A percentile compares a stretch with the other conserved stretches of the same genome.
Evolutionary conservation across 2,113 vertebrate genomes (phyloP).

Genomic region (Lagopus leucura): DNA sequence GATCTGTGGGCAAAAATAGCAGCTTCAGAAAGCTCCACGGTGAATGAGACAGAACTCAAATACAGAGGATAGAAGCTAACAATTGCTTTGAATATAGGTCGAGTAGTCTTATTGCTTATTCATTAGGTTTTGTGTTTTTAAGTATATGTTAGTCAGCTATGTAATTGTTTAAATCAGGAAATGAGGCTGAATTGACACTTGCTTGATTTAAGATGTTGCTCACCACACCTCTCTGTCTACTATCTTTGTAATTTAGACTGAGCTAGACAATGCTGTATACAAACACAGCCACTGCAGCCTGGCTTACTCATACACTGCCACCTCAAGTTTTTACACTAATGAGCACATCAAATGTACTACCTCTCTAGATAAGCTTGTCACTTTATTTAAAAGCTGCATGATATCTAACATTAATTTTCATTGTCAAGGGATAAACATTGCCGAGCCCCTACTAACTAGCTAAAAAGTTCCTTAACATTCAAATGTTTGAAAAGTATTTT

Average conservation of each 20-base stretch:
- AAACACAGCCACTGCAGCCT: not conserved
- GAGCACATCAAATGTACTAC: not conserved
- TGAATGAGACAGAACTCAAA: slow-evolving; percentile 23
- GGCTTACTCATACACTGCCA: not conserved
- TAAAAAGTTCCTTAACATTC: not conserved
- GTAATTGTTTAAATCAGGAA: slow-evolving; percentile 39
- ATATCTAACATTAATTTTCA: not conserved
- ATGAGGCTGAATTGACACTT: not conserved
- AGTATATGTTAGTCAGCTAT: slow-evolving; percentile 18
- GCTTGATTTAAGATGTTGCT: slow-evolving; percentile 2
- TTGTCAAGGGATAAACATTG: not conserved
- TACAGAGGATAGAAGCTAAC: not conserved
- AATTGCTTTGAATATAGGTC: slow-evolving; percentile 38
- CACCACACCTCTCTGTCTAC: not conserved
- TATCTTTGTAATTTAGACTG: not conserved
- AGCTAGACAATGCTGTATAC: not conserved
- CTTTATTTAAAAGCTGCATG: not conserved
- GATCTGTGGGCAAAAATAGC: not conserved
- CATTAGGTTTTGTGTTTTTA: slow-evolving; percentile 28
- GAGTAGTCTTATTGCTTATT: slow-evolving; percentile 42
- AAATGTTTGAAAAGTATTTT: not conserved
- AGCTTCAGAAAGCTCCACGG: not conserved
- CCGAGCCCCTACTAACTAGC: not conserved
- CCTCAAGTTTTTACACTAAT: not conserved
- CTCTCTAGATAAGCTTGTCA: not conserved